Base-by-base conservation (phyloP, 2,888 invertebrate species). In the Hirtodrosophila confusa region DNA sequence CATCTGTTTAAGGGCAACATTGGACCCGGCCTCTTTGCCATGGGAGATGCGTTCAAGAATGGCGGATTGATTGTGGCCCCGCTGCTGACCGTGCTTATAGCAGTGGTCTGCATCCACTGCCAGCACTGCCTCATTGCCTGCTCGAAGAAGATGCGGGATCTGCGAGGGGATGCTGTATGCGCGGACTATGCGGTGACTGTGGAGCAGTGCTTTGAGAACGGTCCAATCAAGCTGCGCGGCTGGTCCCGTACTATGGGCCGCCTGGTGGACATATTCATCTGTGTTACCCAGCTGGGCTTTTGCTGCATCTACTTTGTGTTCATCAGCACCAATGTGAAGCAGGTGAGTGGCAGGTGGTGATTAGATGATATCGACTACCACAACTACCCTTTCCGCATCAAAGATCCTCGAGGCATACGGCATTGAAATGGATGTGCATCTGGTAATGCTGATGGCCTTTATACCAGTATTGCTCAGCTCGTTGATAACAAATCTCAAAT, bases 281-380 rank as follows among this genome's bases (percentile, higher is more conserved):
- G 97, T 91, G 93, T 98, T 60, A 99, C 99, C n/a, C 99, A 99
- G 92, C 93, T 99, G 67, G 99, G 99, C 65, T 99, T 99, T 92
- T 99, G 99, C 92, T 98, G 98, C 91, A 97, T 99, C 29, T 99
- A 99, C 92, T 96, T 98, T 86, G 97, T 99, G 12, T 99, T 99
- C 91, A 96, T 99, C 76, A 95, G 98, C 9, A 95, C 95, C 69
- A 98, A 97, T 90, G 90, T 97, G 66, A 93, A 96, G 91, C 94
- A 95, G 94, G 96, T 96, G 65, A 83, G 86, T 76, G 11, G 24
- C 9, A 2, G 12, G 0, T 1, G 29, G 7, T 27, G 31, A 31
- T 31, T 31, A 31, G 31, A 8, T 31, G 31, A 31, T 31, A 7
- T 7, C 31, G 9, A 31, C 4, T 31, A 31, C 9, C 7, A 7